Percentiles rank a stretch among this genome's conserved stretches.
These are phyloP conservation scores for Drosophila novamexicana DNA, from an alignment of 1,140 invertebrate species.

Conservation along the genomic window DNA sequence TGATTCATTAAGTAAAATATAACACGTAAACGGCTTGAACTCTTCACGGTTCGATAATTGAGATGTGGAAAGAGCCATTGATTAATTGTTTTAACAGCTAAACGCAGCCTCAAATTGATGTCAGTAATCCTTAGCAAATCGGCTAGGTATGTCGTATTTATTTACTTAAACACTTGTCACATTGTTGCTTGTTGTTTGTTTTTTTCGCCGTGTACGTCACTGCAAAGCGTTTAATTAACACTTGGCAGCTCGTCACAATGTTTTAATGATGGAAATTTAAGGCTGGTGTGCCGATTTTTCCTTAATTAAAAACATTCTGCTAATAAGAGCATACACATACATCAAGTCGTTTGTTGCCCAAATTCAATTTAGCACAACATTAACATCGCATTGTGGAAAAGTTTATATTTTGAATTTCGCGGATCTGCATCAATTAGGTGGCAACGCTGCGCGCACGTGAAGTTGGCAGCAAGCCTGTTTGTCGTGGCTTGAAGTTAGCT, in stretches of 20 bases:
- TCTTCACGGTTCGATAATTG: slow-evolving; percentile 16
- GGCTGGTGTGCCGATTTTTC: slow-evolving; percentile 20
- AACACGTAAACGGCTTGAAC: background rate
- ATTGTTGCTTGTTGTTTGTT: background rate
- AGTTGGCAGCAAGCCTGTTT: background rate
- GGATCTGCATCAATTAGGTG: background rate
- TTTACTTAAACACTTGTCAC: slow-evolving; percentile 29
- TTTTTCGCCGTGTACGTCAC: slow-evolving; percentile 24
- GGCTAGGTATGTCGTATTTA: background rate
- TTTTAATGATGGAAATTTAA: slow-evolving; percentile 33
- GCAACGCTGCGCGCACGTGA: slow-evolving; percentile 13
- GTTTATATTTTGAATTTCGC: slow-evolving; percentile 2
- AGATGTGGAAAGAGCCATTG: slow-evolving; percentile 17
- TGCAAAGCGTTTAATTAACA: slow-evolving; percentile 36
- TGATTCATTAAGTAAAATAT: slow-evolving; percentile 11
- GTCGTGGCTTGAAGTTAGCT: background rate
- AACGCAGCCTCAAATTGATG: slow-evolving; percentile 7
- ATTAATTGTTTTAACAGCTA: background rate
- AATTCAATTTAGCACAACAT: background rate
- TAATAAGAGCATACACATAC: slow-evolving; percentile 2
- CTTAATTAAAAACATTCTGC: slow-evolving; percentile 40
- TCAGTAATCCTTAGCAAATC: slow-evolving; percentile 15
- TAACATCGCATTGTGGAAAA: background rate
- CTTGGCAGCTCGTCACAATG: slow-evolving; percentile 30
- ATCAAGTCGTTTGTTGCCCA: background rate